Evolutionary conservation across 2,888 invertebrate species (phyloP).

Genomic region (Hyppa rectilinea): DNA sequence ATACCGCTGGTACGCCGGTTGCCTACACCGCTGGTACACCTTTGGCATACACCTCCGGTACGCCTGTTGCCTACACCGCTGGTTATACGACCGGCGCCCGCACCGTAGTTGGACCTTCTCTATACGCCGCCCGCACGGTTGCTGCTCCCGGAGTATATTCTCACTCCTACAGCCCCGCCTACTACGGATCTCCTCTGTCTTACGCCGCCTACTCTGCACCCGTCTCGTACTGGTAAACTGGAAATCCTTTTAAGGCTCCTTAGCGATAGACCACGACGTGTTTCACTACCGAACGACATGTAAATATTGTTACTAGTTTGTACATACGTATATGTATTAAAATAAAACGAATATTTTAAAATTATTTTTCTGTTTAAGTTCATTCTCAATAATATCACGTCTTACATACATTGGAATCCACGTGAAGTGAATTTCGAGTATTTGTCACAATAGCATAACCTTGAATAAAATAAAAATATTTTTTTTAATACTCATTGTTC

Average conservation of each 20-base stretch:
- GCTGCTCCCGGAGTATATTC: conserved; percentile 65
- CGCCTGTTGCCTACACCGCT: conserved; percentile 46
- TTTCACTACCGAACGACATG: conserved; percentile 74
- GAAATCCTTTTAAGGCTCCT: conserved; percentile 58
- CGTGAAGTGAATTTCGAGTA: conserved; percentile 40
- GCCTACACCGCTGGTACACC: conserved; percentile 58
- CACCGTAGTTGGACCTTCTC: conserved; percentile 54
- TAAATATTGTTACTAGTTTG: conserved; percentile 77
- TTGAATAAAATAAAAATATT: conserved; percentile 20
- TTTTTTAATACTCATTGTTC: neutral
- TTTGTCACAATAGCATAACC: conserved; percentile 29
- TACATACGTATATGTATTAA: conserved; percentile 68
- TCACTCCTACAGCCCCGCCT: conserved; percentile 65
- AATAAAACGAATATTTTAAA: conserved; percentile 57
- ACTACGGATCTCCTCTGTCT: conserved; percentile 70
- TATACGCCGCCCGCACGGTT: conserved; percentile 62
- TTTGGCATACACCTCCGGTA: conserved; percentile 26
- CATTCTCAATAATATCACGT: conserved; percentile 49
- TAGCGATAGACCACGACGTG: conserved; percentile 74
- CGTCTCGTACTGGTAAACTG: conserved; percentile 81
- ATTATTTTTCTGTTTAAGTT: conserved; percentile 37
- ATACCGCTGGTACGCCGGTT: conserved; percentile 60
- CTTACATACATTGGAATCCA: conserved; percentile 9
- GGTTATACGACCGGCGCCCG: conserved; percentile 57
- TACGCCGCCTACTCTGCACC: conserved; percentile 82